Evolutionary conservation across 2,113 vertebrate genomes (phyloP), one percentile per base, ranked within the genome.

Genomic region (Phasianus colchicus): DNA sequence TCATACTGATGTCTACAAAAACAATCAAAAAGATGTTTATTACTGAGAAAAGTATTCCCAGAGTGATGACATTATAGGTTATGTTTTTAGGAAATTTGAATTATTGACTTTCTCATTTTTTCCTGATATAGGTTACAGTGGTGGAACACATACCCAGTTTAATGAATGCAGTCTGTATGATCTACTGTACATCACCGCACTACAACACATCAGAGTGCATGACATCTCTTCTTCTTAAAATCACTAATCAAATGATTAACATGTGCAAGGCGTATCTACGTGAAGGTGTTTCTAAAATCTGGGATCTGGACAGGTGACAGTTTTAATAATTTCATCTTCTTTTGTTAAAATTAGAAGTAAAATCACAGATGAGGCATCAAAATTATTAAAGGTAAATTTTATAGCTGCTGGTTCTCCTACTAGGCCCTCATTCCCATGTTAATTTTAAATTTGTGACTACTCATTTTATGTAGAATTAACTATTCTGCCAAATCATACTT

Each of bases 161-260:
- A 92, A 98, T 98, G 97, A 97, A 93, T 91, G 97, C 94, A 32
- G 96, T 98, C 82, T 91, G 86, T 60, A 96, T 99, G 98, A 98
- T 98, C 72, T 97, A 98, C 87, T 95, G 89, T 14, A 97, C 97
- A 25, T 98, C 98, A 29, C 97, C 86, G 1, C 98, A 97, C 96
- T 98, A 98, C 95, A 98, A 98, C 95, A 98, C 98, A 0, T 98
- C 98, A 13, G 98, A 98, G 81, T 88, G 83, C 43, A 98, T 98
- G 97, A 98, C 98, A 12, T 98, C 98, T 5, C 98, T 99, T 91
- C 98, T 99, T 91, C 97, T 98, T 61, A 99, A 98, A 95, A 96
- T 98, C 95, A 98, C 98, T 50, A 99, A 98, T 93, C 98, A 98
- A 95, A 98, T 98, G 97, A 97, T 98, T 92, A 95, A 91, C 76